These are phyloP conservation scores for Hippocampus guttulatus DNA, from an alignment of 2,113 vertebrate species.

Conservation along the genomic window DNA sequence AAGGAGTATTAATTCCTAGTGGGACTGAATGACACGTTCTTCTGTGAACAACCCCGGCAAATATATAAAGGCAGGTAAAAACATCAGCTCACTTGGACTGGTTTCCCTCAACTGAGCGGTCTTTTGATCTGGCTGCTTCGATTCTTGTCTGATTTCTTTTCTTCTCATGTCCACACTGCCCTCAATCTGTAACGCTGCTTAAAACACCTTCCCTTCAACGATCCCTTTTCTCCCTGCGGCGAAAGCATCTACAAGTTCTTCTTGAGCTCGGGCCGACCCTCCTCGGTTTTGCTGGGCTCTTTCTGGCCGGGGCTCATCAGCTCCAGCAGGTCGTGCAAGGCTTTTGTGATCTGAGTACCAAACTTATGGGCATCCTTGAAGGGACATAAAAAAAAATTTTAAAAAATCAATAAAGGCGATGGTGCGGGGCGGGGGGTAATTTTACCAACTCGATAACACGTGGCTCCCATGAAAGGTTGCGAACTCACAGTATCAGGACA, in stretches of 20 bases:
- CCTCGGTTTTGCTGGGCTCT: slow-evolving; percentile 55
- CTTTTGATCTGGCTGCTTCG: slow-evolving; percentile 8
- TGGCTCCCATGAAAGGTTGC: background rate
- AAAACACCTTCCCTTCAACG: slow-evolving; percentile 1
- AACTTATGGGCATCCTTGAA: slow-evolving; percentile 77
- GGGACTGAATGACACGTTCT: background rate
- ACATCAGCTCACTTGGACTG: background rate
- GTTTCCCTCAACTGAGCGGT: background rate
- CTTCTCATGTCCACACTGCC: background rate
- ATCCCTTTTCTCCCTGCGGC: slow-evolving; percentile 12
- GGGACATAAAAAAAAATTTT: background rate
- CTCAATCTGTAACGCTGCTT: background rate
- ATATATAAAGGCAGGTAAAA: slow-evolving; percentile 32
- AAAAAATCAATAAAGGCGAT: too few relatives aligned
- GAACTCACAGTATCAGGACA: slow-evolving; percentile 79
- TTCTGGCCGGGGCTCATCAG: slow-evolving; percentile 66
- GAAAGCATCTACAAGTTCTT: slow-evolving; percentile 46
- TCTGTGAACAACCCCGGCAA: slow-evolving; percentile 17
- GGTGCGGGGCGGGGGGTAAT: background rate
- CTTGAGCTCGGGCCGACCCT: slow-evolving; percentile 47
- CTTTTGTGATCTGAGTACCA: slow-evolving; percentile 72
- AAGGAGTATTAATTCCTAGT: background rate
- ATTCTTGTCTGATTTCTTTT: background rate
- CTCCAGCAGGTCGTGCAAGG: slow-evolving; percentile 74
- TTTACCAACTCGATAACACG: too few relatives aligned